Evolutionary conservation across 2,113 vertebrate species (phyloP), one percentile per base, ranked within the genome.

Genomic region (Tyto alba): DNA sequence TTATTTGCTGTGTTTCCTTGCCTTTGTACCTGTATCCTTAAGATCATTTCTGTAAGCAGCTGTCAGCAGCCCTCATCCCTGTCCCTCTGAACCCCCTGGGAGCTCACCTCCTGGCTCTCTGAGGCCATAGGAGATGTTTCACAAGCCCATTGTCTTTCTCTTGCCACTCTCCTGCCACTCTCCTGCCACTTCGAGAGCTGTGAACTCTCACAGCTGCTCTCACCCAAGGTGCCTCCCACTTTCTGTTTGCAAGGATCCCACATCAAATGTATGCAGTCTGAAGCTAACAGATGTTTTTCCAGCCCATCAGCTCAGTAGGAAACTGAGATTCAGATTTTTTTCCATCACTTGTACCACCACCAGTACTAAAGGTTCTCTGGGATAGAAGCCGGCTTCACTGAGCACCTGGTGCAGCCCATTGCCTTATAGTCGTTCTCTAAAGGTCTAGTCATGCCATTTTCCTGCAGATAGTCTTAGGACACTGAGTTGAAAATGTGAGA

Each of bases 141-240:
- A 73, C 91, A 69, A 82, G 40, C 22, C 89, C 53, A 36, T 55
- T 91, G 91, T 82, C 81, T 91, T 73, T 64, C 62, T 40, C 60
- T 47, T 92, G 88, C 82, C 55, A 26, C 78, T 80, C 63, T 92
- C 45, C 68, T 91, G 88, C 71, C 72, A 22, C 84, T 91, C 76
- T 95, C 29, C 88, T 95, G 92, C 75, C 94, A 85, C 83, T 91
- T 86, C 89, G n/a, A 71, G 91, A 95, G 89, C 89, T 95, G 94
- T 94, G 95, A 97, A 95, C 93, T 95, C 93, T 95, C 85, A 53
- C 93, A 96, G 89, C 89, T 97, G 95, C 95, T 95, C 93, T 93
- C 88, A 93, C 89, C 83, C 90, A 90, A 92, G 88, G 88, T 95
- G 86, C 95, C 92, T 96, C 95, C 95, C 86, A 96, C 94, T 96